Base-by-base conservation (phyloP, 2,797 vertebrate species). In the Zalophus californianus region DNA sequence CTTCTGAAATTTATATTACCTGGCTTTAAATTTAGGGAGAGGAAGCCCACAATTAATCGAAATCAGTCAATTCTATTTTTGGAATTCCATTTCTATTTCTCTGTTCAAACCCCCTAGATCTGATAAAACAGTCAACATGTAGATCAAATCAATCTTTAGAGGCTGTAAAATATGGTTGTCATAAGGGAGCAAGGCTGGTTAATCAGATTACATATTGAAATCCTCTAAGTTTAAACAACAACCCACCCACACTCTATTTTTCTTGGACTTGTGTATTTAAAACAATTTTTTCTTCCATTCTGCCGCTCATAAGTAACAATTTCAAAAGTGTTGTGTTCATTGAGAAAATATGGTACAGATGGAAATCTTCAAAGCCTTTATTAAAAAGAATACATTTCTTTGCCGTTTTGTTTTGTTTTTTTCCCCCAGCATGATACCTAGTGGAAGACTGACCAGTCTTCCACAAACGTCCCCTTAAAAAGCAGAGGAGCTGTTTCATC, bases 391-490 rank as follows among this genome's bases (percentile, higher is more conserved):
- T 73, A 73, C 7, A 38, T 44, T 25, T 4, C 4, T 10, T 10
- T 2, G 9, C 3, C 14, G 21, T 32, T 58, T 25, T 6, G 18
- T 7, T 73, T 73, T 70, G 35, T 12, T 62, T 29, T 7, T 25
- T 14, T 38, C 12, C 0, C 2, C 38, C 41, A 21, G 4, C 11
- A n/a, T 29, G 21, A 3, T 27, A 32, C 2, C 44, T 13, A 38
- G 4, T n/a, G 70, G 35, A 35, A 35, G 35, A 73, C 70, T 44
- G 23, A 38, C 44, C 38, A 27, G 38, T 44, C 1, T 5, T 10
- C 50, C 44, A 50, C 41, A 85, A 35, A 62, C 41, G 7, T 1
- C 4, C 16, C 6, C 9, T 86, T 38, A 23, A 35, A 32, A 54
- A 7, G 3, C 9, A 54, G 44, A 92, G 3, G 23, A 10, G 13